These are phyloP conservation scores for Protonemura montana DNA, from an alignment of 2,888 invertebrate species.

Conservation along the genomic window DNA sequence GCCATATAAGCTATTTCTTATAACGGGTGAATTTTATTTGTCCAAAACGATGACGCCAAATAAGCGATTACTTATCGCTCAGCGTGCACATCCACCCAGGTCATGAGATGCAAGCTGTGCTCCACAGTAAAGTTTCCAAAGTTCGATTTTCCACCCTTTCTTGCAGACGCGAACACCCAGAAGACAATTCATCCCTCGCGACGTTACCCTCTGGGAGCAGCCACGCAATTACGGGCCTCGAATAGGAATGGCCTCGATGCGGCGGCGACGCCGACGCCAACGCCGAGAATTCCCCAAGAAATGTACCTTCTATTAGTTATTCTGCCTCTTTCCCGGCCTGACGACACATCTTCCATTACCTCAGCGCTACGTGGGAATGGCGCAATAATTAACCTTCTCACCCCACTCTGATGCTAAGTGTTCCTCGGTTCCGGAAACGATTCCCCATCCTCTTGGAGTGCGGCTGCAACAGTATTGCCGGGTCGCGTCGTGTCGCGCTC, in stretches of 20 bases:
- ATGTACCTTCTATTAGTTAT: slow-evolving; percentile 43
- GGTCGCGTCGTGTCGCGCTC: not conserved
- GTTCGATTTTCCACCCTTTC: slow-evolving; percentile 8
- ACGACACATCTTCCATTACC: slow-evolving; percentile 37
- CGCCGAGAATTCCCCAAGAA: slow-evolving; percentile 28
- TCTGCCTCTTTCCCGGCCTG: slow-evolving; percentile 35
- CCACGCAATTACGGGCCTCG: slow-evolving; percentile 35
- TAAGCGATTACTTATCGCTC: too few relatives aligned
- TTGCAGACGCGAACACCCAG: not conserved
- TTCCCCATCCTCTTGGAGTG: not conserved
- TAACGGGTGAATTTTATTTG: not conserved
- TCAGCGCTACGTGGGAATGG: slow-evolving; percentile 30
- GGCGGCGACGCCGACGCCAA: not conserved
- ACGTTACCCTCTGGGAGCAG: slow-evolving; percentile 1
- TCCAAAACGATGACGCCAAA: too few relatives aligned
- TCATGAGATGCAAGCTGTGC: not conserved
- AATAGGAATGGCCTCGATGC: slow-evolving; percentile 16
- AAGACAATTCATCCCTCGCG: slow-evolving; percentile 36
- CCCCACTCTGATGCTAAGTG: not conserved
- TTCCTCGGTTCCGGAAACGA: slow-evolving; percentile 7
- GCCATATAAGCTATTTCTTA: not conserved
- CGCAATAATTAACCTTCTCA: slow-evolving; percentile 23
- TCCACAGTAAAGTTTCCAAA: not conserved
- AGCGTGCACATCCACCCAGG: not conserved
- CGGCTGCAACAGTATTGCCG: not conserved